These are phyloP conservation scores for Hydropsyche tenuis DNA, from an alignment of 1,140 invertebrate genomes.

Conservation along the genomic window DNA sequence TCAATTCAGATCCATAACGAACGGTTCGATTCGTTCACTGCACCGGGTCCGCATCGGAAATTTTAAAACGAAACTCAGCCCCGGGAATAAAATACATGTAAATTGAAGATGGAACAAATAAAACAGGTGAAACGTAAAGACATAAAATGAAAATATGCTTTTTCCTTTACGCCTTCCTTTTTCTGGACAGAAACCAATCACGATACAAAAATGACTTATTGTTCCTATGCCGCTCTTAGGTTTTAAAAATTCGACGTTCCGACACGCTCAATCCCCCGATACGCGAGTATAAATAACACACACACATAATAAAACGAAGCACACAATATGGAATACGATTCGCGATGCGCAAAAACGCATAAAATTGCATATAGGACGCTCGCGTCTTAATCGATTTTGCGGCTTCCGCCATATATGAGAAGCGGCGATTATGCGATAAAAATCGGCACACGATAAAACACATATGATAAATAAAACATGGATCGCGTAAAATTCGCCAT, in stretches of 20 bases:
- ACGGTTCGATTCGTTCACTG: conserved; percentile 5
- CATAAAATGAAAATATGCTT: conserved; percentile 41
- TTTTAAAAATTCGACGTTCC: conserved; percentile 15
- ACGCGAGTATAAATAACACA: no score
- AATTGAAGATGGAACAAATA: conserved; percentile 40
- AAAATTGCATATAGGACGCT: not conserved
- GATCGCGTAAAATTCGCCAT: not conserved
- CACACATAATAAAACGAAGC: no score
- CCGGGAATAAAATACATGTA: conserved; percentile 42
- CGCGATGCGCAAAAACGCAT: no score
- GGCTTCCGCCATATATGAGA: conserved; percentile 14
- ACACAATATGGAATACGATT: no score
- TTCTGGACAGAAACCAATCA: conserved; percentile 41
- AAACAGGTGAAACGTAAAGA: conserved; percentile 42
- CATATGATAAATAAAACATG: no score
- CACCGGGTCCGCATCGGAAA: conserved; percentile 30
- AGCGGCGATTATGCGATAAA: conserved; percentile 2
- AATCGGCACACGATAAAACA: no score
- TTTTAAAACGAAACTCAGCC: conserved; percentile 40
- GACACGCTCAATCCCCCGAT: not conserved
- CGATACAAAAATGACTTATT: conserved; percentile 40
- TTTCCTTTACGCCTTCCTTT: conserved; percentile 32
- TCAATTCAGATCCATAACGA: not conserved
- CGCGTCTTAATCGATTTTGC: conserved; percentile 17
- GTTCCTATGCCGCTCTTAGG: conserved; percentile 19